Evolutionary conservation across 2,113 vertebrate genomes (phyloP).

Genomic region (Hylia prasina): DNA sequence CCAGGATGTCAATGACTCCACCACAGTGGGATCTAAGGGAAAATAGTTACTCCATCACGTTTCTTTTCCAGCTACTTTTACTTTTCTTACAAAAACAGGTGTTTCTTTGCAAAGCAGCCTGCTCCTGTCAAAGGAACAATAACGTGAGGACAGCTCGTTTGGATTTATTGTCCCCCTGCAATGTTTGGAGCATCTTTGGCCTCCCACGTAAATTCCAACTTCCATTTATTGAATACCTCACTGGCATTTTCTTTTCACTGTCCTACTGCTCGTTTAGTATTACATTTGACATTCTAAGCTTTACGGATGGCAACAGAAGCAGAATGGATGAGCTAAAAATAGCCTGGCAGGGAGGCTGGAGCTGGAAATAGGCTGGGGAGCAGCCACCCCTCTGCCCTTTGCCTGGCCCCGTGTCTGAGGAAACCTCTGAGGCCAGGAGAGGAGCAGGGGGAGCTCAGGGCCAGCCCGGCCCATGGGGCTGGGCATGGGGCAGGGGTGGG

Average conservation of each 20-base stretch:
- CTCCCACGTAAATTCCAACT: slow-evolving; percentile 48
- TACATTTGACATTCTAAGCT: slow-evolving; percentile 75
- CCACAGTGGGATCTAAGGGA: background rate
- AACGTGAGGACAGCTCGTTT: background rate
- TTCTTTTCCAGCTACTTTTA: background rate
- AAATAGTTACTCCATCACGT: fast-evolving
- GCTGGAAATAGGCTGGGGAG: slow-evolving; percentile 60
- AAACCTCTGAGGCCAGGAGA: background rate
- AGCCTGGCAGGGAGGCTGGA: slow-evolving; percentile 53
- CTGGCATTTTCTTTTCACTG: slow-evolving; percentile 72
- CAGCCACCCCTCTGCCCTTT: slow-evolving; percentile 23
- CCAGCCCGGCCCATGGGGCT: fast-evolving
- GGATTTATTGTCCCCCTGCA: background rate
- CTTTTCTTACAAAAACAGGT: background rate
- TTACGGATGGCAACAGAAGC: slow-evolving; percentile 76
- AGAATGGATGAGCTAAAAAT: slow-evolving; percentile 75
- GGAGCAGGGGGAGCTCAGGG: fast-evolving
- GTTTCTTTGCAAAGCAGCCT: background rate
- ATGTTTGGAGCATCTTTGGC: background rate
- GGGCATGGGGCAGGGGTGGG: too few species aligned
- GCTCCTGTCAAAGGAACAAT: background rate
- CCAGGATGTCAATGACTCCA: fast-evolving
- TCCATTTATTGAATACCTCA: slow-evolving; percentile 67
- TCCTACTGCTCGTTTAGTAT: slow-evolving; percentile 67
- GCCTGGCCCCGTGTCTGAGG: background rate